These are phyloP conservation scores for Euleptes europaea DNA, from an alignment of 2,113 vertebrate species.

Conservation along the genomic window DNA sequence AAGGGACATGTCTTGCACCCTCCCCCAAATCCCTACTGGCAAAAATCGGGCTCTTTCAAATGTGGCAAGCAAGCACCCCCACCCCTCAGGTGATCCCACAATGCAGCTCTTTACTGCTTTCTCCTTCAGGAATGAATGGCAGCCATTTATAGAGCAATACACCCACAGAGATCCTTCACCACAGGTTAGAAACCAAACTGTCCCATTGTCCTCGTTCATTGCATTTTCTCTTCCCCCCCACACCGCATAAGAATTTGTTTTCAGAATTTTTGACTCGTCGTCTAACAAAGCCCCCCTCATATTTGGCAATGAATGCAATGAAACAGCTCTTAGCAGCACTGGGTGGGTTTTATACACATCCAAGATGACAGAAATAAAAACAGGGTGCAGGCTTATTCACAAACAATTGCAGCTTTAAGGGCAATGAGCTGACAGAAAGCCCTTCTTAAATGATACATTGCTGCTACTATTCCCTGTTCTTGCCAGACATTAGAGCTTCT, in stretches of 20 bases:
- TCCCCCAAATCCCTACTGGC: not conserved
- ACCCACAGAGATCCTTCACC: not conserved
- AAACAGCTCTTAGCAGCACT: not conserved
- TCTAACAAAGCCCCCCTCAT: not conserved
- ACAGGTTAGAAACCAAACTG: not conserved
- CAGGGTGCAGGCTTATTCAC: not conserved
- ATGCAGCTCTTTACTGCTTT: not conserved
- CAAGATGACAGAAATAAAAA: not conserved
- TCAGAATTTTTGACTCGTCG: not conserved
- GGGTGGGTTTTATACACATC: not conserved
- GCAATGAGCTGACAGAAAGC: not conserved
- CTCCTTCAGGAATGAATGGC: not conserved
- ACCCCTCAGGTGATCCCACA: not conserved
- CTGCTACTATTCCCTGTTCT: not conserved
- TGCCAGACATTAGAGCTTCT: not conserved
- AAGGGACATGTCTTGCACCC: not conserved
- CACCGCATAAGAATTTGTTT: not conserved
- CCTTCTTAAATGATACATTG: not conserved
- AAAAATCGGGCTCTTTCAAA: not conserved
- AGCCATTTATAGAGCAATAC: not conserved
- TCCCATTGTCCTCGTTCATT: not conserved
- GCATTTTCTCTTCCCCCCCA: not conserved
- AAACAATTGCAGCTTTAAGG: not conserved
- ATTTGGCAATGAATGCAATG: not conserved
- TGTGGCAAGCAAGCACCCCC: not conserved